These are phyloP conservation scores for Stratiomys singularior DNA, from an alignment of 2,888 invertebrate species.

Conservation along the genomic window DNA sequence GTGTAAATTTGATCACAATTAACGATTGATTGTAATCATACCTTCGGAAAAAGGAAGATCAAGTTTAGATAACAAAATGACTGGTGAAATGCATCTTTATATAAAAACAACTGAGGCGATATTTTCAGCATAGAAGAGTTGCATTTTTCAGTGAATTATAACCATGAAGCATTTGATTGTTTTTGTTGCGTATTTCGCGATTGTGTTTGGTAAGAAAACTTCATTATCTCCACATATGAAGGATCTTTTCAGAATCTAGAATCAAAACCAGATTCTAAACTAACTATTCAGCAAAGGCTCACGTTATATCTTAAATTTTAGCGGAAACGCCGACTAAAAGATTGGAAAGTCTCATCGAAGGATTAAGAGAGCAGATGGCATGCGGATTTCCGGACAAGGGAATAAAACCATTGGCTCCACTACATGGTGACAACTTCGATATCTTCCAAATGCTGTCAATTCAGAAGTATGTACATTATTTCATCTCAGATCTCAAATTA, in stretches of 20 bases:
- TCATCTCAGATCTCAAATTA: background rate
- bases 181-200: background rate
- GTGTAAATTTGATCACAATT: too few relatives aligned
- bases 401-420: conserved; percentile 59
- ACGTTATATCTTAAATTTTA: background rate
- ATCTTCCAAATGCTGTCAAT: conserved; percentile 19
- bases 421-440: conserved; percentile 21
- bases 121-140: too few relatives aligned
- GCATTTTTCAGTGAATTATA: background rate
- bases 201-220: background rate
- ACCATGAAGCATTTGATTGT: conserved; percentile 17
- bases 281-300: too few relatives aligned
- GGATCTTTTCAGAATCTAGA: too few relatives aligned
- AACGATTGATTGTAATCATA: too few relatives aligned
- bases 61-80: too few relatives aligned
- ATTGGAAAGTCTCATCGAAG: conserved; percentile 55
- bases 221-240: too few relatives aligned
- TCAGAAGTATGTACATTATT: background rate
- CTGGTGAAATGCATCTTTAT: too few relatives aligned
- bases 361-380: conserved; percentile 60
- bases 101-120: too few relatives aligned
- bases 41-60: too few relatives aligned
- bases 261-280: too few relatives aligned
- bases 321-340: conserved; percentile 31
- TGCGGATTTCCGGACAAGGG: conserved; percentile 59